Evolutionary conservation across 2,888 invertebrate genomes (phyloP).

Genomic region (Cephalotes varians): DNA sequence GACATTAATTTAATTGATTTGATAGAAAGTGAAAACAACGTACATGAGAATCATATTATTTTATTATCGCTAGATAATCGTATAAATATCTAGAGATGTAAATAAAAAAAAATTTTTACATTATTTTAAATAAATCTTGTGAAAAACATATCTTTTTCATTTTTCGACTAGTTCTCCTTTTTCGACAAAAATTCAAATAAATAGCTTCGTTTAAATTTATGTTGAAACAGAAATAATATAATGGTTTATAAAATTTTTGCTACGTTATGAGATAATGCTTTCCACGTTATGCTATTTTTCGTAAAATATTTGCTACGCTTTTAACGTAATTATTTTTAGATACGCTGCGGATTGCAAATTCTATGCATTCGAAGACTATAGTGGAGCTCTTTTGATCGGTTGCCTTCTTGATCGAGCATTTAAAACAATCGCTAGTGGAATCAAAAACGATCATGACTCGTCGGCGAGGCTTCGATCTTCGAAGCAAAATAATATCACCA

Average conservation of each 20-base stretch:
- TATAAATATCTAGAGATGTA: background rate
- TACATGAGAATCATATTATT: background rate
- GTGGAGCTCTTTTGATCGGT: slow-evolving; percentile 22
- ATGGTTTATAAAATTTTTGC: background rate
- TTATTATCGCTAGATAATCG: background rate
- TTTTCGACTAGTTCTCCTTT: background rate
- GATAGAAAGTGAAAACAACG: background rate
- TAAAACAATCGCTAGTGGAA: slow-evolving; percentile 41
- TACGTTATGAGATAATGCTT: background rate
- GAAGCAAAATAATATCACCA: slow-evolving; percentile 53
- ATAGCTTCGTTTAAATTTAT: background rate
- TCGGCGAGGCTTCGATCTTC: slow-evolving; percentile 29
- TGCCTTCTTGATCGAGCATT: slow-evolving; percentile 6
- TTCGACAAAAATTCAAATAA: background rate
- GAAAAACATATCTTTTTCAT: background rate
- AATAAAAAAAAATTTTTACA: too few species aligned
- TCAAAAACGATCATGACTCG: slow-evolving; percentile 40
- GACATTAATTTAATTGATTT: background rate
- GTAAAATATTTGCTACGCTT: background rate
- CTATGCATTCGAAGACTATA: slow-evolving; percentile 19
- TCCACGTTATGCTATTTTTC: background rate
- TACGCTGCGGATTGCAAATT: background rate
- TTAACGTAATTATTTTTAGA: background rate
- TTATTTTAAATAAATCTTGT: background rate
- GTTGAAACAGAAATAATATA: background rate